phyloP scores from a whole-genome alignment of 2,888 invertebrate species.

The Cryptocephalus moraei region DNA sequence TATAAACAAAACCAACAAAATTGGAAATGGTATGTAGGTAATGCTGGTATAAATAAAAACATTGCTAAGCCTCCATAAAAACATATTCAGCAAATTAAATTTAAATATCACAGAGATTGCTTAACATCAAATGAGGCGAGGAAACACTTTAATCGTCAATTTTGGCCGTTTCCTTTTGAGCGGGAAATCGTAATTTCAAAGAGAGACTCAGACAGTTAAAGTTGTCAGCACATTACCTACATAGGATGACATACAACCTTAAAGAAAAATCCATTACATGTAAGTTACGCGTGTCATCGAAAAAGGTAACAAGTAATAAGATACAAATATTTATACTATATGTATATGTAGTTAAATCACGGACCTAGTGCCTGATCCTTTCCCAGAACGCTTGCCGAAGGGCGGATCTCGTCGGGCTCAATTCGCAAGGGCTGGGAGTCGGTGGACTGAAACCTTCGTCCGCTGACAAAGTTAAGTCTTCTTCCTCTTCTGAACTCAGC shows the following conservation, averaged over 20 bases:
- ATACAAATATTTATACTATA: slow-evolving; percentile 6
- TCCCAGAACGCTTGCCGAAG: slow-evolving; percentile 31
- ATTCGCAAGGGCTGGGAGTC: slow-evolving; percentile 37
- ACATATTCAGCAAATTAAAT: slow-evolving; percentile 3
- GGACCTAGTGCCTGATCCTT: slow-evolving; percentile 21
- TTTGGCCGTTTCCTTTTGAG: slow-evolving; percentile 2
- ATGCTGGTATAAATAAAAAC: slow-evolving; percentile 6
- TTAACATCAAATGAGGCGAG: slow-evolving; percentile 3
- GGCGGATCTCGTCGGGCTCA: slow-evolving; percentile 32
- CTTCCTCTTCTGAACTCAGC: slow-evolving; percentile 34
- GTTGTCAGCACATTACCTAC: slow-evolving; percentile 14
- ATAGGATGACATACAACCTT: slow-evolving; percentile 9
- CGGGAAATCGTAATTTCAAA: not conserved
- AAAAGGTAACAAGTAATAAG: slow-evolving; percentile 6
- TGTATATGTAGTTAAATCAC: too few species aligned
- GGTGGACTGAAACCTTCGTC: slow-evolving; percentile 39
- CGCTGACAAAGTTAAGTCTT: slow-evolving; percentile 35
- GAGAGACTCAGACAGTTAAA: not conserved
- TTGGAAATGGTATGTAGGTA: slow-evolving; percentile 12
- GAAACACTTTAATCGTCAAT: not conserved
- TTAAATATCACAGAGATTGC: slow-evolving; percentile 14
- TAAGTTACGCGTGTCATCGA: slow-evolving; percentile 2
- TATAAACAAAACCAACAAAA: slow-evolving; percentile 12
- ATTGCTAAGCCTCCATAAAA: slow-evolving; percentile 1
- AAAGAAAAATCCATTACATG: slow-evolving; percentile 4